Conservation (phyloP, 2,113 vertebrate species). For the Misgurnus anguillicaudatus region DNA sequence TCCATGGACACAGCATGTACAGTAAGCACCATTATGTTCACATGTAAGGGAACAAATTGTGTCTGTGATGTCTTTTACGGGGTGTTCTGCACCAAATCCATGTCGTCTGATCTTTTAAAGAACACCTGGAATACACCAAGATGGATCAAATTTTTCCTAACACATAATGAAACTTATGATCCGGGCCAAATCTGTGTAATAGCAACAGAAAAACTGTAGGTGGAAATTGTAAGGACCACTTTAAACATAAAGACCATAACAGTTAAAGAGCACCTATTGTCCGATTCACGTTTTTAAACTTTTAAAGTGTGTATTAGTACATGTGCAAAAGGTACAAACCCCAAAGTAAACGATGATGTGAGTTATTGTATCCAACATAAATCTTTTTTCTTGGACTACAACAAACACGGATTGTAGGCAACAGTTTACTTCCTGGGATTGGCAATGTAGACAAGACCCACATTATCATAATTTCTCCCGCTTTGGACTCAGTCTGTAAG, state of each 20-base stretch:
- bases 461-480: no score
- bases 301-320: no score
- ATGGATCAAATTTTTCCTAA: not conserved
- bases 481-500: no score
- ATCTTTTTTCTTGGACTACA: no score
- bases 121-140: not conserved
- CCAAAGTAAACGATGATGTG: no score
- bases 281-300: no score
- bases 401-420: no score
- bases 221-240: not conserved
- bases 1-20: slow-evolving; percentile 31
- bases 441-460: no score
- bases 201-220: not conserved
- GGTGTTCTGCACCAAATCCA: not conserved
- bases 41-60: slow-evolving; percentile 1
- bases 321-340: no score
- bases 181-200: not conserved
- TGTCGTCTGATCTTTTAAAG: not conserved
- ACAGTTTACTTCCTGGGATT: no score
- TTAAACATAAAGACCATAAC: not conserved
- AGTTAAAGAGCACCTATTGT: no score
- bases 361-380: no score
- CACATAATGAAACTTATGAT: not conserved
- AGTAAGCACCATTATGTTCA: not conserved
- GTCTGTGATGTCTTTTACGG: slow-evolving; percentile 2